Evolutionary conservation across 1,140 invertebrate species (phyloP).

Genomic region (Trypoxylus dichotomus): DNA sequence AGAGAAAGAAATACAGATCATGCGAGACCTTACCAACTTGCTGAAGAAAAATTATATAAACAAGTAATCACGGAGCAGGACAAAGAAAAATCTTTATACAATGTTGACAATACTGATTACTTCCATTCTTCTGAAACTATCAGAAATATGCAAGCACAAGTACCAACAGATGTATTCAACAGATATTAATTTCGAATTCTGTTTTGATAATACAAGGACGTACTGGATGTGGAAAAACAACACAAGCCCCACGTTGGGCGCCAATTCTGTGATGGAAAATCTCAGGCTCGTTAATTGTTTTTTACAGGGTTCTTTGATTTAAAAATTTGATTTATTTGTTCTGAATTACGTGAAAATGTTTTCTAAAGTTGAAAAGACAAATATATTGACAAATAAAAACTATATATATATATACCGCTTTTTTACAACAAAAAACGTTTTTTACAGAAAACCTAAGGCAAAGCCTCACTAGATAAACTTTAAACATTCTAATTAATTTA

Average conservation of each 20-base stretch:
- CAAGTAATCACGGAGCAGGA: neutral
- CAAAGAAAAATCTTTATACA: neutral
- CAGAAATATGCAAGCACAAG: neutral
- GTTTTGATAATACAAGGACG: slow-evolving; percentile 85
- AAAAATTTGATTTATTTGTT: too few species aligned
- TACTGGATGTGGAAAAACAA: slow-evolving; percentile 78
- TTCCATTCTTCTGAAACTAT: neutral
- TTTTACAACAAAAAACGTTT: too few species aligned
- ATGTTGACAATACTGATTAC: slow-evolving; percentile 16
- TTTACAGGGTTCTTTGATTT: too few species aligned
- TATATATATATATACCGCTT: too few species aligned
- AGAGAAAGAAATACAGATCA: slow-evolving; percentile 1
- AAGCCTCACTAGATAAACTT: too few species aligned
- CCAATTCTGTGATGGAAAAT: too few species aligned
- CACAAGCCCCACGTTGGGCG: slow-evolving; percentile 86
- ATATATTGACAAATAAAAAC: too few species aligned
- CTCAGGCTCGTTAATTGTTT: too few species aligned
- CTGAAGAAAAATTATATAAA: slow-evolving; percentile 3
- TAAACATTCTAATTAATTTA: too few species aligned
- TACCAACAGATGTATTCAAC: neutral
- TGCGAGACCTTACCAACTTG: neutral
- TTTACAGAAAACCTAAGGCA: too few species aligned
- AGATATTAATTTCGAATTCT: slow-evolving; percentile 56
- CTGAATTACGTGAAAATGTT: too few species aligned
- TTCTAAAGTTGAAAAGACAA: too few species aligned